Conservation (phyloP, 2,113 vertebrate genomes). For the Odontophorus gujanensis region DNA sequence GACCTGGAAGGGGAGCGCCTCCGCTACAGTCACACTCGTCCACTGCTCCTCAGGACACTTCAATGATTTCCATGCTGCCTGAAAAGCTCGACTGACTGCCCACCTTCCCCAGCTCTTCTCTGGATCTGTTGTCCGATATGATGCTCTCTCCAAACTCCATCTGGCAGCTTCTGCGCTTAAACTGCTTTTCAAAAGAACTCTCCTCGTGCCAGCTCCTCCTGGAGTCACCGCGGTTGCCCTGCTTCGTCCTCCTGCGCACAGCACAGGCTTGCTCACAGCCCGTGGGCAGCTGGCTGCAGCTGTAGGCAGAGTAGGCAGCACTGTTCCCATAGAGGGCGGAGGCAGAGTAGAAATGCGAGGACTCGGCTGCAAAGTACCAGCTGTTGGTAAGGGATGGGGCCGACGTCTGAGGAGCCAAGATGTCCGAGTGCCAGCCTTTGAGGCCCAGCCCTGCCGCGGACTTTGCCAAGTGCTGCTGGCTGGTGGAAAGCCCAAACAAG, state of each 20-base stretch:
- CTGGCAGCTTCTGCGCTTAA: conserved; percentile 94
- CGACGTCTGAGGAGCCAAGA: conserved; percentile 84
- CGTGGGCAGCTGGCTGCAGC: conserved; percentile 82
- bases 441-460: conserved; percentile 77
- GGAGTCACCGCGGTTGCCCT: conserved; percentile 83
- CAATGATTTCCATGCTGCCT: conserved; percentile 95
- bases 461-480: conserved; percentile 88
- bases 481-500: conserved; percentile 86
- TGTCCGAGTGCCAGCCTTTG: conserved; percentile 95
- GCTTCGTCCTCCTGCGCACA: conserved; percentile 84
- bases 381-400: conserved; percentile 80
- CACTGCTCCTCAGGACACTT: conserved; percentile 87
- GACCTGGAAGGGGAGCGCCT: conserved; percentile 17
- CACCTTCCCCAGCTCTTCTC: conserved; percentile 87
- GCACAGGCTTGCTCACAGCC: conserved; percentile 80
- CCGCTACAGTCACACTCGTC: neutral
- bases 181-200: conserved; percentile 96
- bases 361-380: conserved; percentile 90
- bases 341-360: conserved; percentile 87
- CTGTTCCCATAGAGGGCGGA: conserved; percentile 81
- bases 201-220: conserved; percentile 96
- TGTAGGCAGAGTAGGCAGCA: conserved; percentile 74
- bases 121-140: conserved; percentile 81
- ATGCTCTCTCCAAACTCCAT: conserved; percentile 94
- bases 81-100: conserved; percentile 92